Conservation (phyloP, 1,140 invertebrate genomes). For the Drosophila malerkotliana region DNA sequence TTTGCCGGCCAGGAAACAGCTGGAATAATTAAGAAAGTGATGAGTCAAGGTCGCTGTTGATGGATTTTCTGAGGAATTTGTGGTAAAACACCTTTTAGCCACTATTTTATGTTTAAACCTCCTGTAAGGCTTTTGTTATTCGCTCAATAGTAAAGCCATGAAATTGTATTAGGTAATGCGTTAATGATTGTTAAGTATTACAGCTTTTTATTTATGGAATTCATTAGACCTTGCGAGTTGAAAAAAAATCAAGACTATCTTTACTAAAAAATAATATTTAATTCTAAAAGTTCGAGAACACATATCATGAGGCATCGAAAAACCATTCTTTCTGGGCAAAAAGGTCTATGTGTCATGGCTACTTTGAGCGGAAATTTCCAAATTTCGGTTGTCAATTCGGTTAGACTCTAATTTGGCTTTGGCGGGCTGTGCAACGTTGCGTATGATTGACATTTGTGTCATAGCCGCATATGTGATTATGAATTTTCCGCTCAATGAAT, state of each 20-base stretch:
- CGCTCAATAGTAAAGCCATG: background rate
- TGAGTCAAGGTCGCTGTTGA: constrained; percentile 37
- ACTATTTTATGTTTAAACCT: background rate
- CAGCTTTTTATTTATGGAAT: background rate
- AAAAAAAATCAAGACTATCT: background rate
- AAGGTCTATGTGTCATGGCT: constrained; percentile 40
- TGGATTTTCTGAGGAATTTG: constrained; percentile 21
- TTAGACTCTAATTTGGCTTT: constrained; percentile 11
- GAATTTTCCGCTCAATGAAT: constrained; percentile 55
- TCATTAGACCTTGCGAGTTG: background rate
- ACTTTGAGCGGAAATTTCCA: constrained; percentile 31
- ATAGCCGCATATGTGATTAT: constrained; percentile 45
- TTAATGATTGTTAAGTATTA: background rate
- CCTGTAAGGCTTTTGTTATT: background rate
- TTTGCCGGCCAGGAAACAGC: constrained; percentile 42
- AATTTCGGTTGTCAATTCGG: constrained; percentile 38
- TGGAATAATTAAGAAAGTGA: constrained; percentile 57
- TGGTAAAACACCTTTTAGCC: background rate
- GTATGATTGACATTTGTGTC: constrained; percentile 77
- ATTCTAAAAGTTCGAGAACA: background rate
- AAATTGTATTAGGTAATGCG: background rate
- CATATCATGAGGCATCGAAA: background rate
- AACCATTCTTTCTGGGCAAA: background rate
- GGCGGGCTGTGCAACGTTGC: constrained; percentile 68
- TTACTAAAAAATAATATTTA: background rate